Evolutionary conservation across 30 jellyfish, hydroid and myxozoan genomes (phyloP).

Genomic region (Morbakka virulenta): DNA sequence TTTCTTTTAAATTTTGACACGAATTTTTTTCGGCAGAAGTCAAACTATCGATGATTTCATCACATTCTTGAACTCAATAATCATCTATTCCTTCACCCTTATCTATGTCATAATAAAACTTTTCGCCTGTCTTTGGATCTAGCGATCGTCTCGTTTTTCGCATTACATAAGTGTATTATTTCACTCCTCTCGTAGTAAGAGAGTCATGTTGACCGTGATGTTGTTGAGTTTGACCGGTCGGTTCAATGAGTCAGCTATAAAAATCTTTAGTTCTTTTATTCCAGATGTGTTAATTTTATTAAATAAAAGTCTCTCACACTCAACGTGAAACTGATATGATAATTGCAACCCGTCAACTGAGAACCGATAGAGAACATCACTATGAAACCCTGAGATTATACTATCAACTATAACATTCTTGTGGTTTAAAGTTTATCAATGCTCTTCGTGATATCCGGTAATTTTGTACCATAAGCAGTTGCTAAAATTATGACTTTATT

Average conservation of each 20-base stretch:
- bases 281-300: neutral
- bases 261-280: neutral
- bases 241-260: slow-evolving; percentile 15
- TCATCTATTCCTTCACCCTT: slow-evolving; percentile 11
- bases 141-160: too few relatives aligned
- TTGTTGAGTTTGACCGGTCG: slow-evolving; percentile 8
- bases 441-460: too few relatives aligned
- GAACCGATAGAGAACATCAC: too few relatives aligned
- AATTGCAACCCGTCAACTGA: slow-evolving; percentile 1
- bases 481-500: too few relatives aligned
- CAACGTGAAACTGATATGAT: slow-evolving; percentile 8
- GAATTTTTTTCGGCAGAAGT: slow-evolving; percentile 1
- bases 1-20: slow-evolving; percentile 8
- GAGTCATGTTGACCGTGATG: slow-evolving; percentile 1
- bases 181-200: too few relatives aligned
- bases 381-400: slow-evolving; percentile 2
- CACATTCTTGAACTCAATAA: too few relatives aligned
- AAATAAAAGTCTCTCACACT: slow-evolving; percentile 9
- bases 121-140: neutral
- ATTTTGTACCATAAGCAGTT: too few relatives aligned
- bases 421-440: too few relatives aligned
- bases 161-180: neutral
- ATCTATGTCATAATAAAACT: slow-evolving; percentile 6
- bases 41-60: neutral
- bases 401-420: slow-evolving; percentile 2